A percentile compares a stretch with the other conserved stretches of the same genome.
These are phyloP conservation scores for Pelmatolapia mariae DNA, from an alignment of 2,113 vertebrate genomes.

Conservation along the genomic window DNA sequence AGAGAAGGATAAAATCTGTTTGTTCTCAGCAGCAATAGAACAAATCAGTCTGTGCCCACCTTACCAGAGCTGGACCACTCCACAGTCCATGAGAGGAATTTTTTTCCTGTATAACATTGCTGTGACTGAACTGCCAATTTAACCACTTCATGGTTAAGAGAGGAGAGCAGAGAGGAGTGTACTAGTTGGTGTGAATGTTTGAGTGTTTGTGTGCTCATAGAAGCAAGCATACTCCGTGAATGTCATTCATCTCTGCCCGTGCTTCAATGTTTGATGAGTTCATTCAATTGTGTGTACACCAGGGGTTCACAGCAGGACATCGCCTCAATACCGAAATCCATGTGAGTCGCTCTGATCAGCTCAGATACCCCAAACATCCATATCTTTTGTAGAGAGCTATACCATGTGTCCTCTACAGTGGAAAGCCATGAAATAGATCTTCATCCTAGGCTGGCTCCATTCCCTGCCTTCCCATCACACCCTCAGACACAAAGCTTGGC, in stretches of 20 bases:
- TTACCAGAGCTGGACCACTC: constrained; percentile 20
- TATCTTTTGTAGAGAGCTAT: not conserved
- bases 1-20: not conserved
- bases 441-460: not conserved
- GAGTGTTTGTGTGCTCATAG: not conserved
- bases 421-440: constrained; percentile 1
- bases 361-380: not conserved
- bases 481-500: not conserved
- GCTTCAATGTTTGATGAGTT: constrained; percentile 13
- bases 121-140: constrained; percentile 67
- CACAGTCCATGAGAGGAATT: constrained; percentile 1
- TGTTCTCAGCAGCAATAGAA: constrained; percentile 9
- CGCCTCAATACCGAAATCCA: constrained; percentile 46
- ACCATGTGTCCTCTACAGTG: not conserved
- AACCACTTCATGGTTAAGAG: constrained; percentile 58
- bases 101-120: constrained; percentile 12
- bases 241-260: constrained; percentile 18
- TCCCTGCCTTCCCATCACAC: not conserved
- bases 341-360: constrained; percentile 36
- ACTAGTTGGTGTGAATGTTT: not conserved
- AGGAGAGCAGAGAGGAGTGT: constrained; percentile 32
- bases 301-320: constrained; percentile 41
- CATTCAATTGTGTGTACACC: constrained; percentile 15
- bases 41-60: constrained; percentile 42
- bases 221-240: not conserved